phyloP scores from a whole-genome alignment of 2,113 vertebrate species.

The Fulica atra region DNA sequence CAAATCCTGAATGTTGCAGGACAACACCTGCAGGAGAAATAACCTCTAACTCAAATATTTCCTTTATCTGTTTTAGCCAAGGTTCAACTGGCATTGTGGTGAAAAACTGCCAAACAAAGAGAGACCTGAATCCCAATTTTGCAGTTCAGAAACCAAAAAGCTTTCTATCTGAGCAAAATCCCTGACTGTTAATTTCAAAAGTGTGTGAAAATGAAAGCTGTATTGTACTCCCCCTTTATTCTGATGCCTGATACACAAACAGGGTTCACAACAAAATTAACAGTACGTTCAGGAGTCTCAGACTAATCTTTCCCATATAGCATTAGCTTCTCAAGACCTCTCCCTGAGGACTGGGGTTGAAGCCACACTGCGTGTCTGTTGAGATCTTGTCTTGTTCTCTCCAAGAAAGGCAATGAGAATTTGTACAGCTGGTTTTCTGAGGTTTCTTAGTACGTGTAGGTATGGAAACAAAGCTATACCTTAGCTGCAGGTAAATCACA shows the following conservation, averaged over 20 bases:
- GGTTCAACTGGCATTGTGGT: background rate
- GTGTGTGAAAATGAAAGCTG: accelerated
- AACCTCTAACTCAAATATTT: background rate
- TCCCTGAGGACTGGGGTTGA: background rate
- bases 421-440: background rate
- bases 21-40: background rate
- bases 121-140: background rate
- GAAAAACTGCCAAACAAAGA: background rate
- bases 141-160: background rate
- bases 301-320: background rate
- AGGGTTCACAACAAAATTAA: background rate
- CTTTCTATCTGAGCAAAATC: background rate
- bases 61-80: background rate
- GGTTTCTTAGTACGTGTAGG: background rate
- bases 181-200: background rate
- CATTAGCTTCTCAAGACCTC: background rate
- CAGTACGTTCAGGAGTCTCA: background rate
- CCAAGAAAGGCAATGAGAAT: background rate
- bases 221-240: background rate
- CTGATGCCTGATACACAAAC: background rate
- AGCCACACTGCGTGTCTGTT: accelerated
- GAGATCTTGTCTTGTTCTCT: background rate
- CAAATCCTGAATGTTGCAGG: background rate
- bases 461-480: background rate
- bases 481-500: background rate